Conservation (phyloP, 2,797 vertebrate species). For the Thamnophis elegans region DNA sequence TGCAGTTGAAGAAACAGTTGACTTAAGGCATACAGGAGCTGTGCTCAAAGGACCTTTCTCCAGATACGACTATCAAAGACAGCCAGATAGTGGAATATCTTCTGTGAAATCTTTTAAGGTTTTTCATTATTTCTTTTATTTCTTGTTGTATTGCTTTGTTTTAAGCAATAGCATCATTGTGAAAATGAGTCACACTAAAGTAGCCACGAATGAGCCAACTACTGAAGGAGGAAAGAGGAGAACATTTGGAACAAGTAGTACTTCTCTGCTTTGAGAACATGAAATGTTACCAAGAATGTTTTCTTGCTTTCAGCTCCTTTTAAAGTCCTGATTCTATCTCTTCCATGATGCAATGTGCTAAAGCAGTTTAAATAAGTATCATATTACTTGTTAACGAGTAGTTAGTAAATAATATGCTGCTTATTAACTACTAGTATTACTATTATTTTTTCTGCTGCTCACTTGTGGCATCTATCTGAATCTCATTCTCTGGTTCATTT, state of each 20-base stretch:
- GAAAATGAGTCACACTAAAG: neutral
- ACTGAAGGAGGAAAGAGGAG: neutral
- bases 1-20: constrained; percentile 93
- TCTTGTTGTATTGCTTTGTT: neutral
- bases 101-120: constrained; percentile 99
- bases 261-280: neutral
- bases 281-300: neutral
- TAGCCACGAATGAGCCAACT: neutral
- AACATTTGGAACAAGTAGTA: neutral
- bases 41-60: constrained; percentile 93
- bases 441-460: neutral
- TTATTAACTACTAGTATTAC: neutral
- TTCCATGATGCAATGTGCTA: neutral
- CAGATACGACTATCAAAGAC: constrained; percentile 96
- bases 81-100: constrained; percentile 98
- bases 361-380: neutral
- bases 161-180: neutral
- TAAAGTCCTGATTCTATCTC: neutral
- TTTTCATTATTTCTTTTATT: neutral
- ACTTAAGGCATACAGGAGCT: constrained; percentile 94
- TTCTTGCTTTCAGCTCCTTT: neutral
- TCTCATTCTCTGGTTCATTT: neutral
- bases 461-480: neutral
- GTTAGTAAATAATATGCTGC: neutral
- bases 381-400: neutral